A percentile compares a stretch with the other conserved stretches of the same genome.
Evolutionary conservation across 2,113 vertebrate genomes (phyloP).

Genomic region (Callithrix jacchus): DNA sequence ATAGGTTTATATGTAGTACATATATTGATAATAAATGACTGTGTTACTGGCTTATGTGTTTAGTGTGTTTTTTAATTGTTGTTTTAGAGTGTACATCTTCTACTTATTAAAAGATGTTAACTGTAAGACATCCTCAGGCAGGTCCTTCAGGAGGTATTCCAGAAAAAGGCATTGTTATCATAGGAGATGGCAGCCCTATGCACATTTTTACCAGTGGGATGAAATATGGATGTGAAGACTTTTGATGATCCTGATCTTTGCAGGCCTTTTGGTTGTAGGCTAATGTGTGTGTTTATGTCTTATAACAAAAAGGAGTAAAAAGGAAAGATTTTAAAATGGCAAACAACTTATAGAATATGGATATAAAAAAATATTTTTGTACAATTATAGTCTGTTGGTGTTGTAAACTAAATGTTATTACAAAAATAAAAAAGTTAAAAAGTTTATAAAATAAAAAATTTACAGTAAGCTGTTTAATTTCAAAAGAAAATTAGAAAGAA

Average conservation of each 20-base stretch:
- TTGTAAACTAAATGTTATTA: not conserved
- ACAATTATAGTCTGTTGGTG: not conserved
- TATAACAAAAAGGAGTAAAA: not conserved
- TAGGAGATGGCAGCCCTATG: not conserved
- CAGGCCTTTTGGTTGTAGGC: not conserved
- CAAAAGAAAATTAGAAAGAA: not conserved
- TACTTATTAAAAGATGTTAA: not conserved
- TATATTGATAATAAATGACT: not conserved
- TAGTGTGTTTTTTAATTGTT: not conserved
- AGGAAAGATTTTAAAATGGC: not conserved
- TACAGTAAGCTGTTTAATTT: not conserved
- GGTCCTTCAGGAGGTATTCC: not conserved
- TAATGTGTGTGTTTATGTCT: not conserved
- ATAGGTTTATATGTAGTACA: not conserved
- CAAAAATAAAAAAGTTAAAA: not conserved
- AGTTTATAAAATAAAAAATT: not conserved
- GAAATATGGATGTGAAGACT: not conserved
- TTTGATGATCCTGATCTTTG: not conserved
- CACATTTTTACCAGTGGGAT: not conserved
- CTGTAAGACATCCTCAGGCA: not conserved
- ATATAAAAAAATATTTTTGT: not conserved
- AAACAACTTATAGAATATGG: not conserved
- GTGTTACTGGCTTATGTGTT: not conserved
- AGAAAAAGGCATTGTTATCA: not conserved
- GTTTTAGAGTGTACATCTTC: not conserved